Percentiles rank a stretch among this genome's conserved stretches.
phyloP scores from a whole-genome alignment of 2,113 vertebrate species.

The Gymnogyps californianus region DNA sequence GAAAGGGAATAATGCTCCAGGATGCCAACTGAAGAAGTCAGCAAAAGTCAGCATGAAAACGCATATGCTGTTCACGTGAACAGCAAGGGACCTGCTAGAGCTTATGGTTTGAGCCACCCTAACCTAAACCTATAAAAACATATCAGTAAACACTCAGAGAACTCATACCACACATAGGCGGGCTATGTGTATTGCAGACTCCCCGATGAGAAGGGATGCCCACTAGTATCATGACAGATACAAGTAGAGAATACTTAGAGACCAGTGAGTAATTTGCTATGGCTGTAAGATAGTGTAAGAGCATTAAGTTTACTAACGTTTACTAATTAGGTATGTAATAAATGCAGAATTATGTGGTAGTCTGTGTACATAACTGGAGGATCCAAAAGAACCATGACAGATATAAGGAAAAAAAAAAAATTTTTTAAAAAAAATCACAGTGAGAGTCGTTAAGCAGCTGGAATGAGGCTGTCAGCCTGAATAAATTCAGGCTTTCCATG shows the following conservation, averaged over 20 bases:
- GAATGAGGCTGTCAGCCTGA: background rate
- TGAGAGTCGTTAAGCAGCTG: background rate
- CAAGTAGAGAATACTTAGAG: background rate
- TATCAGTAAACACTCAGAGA: background rate
- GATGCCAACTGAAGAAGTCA: background rate
- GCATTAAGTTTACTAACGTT: background rate
- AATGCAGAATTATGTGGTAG: background rate
- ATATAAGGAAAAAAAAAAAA: background rate
- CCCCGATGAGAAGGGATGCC: background rate
- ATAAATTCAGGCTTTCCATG: background rate
- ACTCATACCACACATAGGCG: background rate
- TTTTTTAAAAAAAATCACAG: too few species aligned
- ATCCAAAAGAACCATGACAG: background rate
- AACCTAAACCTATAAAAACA: background rate
- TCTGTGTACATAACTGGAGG: background rate
- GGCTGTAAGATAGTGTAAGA: background rate
- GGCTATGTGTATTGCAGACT: background rate
- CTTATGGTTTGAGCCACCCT: background rate
- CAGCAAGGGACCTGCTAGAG: background rate
- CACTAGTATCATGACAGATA: background rate
- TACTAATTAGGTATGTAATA: background rate
- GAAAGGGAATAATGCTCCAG: background rate
- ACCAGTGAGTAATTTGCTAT: background rate
- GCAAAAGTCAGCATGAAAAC: background rate
- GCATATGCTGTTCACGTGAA: background rate